A percentile compares a stretch with the other conserved stretches of the same genome.
These are phyloP conservation scores for Pollicipes pollicipes DNA, from an alignment of 1,140 invertebrate genomes.

Conservation along the genomic window DNA sequence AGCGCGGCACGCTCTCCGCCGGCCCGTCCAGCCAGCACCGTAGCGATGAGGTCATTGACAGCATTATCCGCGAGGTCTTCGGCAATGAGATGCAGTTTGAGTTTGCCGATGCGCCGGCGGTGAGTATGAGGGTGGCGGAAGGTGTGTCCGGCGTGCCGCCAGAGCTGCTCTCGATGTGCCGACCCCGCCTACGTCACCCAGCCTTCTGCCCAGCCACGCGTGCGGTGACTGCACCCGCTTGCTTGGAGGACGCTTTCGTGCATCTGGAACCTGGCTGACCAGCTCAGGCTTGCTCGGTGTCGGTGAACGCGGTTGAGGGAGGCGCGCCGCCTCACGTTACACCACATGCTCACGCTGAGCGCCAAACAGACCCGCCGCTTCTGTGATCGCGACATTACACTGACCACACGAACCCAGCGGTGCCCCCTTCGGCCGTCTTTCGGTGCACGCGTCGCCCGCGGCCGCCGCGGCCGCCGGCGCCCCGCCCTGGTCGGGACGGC, in stretches of 20 bases:
- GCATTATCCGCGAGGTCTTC: conserved; percentile 24
- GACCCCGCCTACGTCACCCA: not conserved
- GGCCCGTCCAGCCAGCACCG: conserved; percentile 15
- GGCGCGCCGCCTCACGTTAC: not conserved
- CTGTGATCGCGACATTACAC: too few species aligned
- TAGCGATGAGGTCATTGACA: conserved; percentile 23
- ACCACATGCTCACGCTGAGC: not conserved
- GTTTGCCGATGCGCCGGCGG: conserved; percentile 20
- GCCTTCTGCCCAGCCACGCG: not conserved
- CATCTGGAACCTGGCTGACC: too few species aligned
- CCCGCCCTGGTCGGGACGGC: not conserved
- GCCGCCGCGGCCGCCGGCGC: too few species aligned
- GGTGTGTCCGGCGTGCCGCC: too few species aligned
- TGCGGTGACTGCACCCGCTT: not conserved
- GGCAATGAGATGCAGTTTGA: conserved; percentile 22
- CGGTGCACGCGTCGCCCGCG: too few species aligned
- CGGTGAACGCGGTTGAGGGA: not conserved
- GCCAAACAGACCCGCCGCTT: too few species aligned
- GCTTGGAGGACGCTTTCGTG: not conserved
- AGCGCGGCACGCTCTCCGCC: too few species aligned
- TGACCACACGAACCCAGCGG: too few species aligned
- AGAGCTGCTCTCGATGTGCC: too few species aligned
- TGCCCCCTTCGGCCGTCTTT: too few species aligned
- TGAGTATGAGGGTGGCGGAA: not conserved
- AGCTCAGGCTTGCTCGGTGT: not conserved